phyloP scores from a whole-genome alignment of 2,113 vertebrate genomes.

The Myrmecobius fasciatus region DNA sequence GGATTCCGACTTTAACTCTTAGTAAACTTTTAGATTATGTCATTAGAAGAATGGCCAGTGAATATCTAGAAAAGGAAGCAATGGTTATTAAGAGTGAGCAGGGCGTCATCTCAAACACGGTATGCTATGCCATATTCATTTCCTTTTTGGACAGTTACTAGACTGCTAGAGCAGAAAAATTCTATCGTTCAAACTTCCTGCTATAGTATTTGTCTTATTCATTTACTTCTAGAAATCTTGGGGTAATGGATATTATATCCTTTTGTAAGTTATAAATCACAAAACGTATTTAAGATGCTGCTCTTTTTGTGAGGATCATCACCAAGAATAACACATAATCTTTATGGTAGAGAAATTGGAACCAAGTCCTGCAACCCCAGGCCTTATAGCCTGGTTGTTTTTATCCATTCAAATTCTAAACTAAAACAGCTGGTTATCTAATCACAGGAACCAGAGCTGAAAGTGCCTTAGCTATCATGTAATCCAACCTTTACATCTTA shows the following conservation, averaged over 20 bases:
- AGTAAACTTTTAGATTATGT: neutral
- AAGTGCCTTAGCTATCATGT: neutral
- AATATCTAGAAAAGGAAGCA: neutral
- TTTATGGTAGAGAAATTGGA: neutral
- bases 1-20: neutral
- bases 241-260: neutral
- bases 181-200: neutral
- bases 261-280: neutral
- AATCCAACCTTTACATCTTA: neutral
- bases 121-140: neutral
- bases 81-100: neutral
- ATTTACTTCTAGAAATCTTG: neutral
- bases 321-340: neutral
- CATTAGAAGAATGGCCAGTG: neutral
- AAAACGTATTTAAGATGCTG: neutral
- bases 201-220: neutral
- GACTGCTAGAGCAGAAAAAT: neutral
- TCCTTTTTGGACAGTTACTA: neutral
- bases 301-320: neutral
- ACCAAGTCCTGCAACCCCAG: neutral
- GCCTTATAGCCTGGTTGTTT: neutral
- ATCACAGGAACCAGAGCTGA: neutral
- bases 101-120: neutral
- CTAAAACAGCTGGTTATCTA: neutral
- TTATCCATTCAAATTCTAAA: neutral